These are phyloP conservation scores for Cosmorhoe ocellata DNA, from an alignment of 2,888 invertebrate species.

Conservation along the genomic window DNA sequence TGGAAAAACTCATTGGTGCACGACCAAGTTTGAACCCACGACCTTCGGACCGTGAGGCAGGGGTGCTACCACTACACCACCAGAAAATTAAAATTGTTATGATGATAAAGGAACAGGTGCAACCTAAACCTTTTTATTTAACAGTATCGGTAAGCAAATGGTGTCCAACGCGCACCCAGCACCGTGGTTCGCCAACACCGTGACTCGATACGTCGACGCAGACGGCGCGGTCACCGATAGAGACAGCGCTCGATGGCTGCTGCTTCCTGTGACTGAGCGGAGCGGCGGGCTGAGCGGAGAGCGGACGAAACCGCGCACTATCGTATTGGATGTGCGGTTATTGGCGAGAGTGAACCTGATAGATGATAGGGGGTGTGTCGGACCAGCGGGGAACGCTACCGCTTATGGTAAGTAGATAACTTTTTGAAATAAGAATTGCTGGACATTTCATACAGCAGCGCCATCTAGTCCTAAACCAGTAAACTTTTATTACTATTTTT, in stretches of 20 bases:
- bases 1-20: no score
- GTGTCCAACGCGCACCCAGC: conserved; percentile 63
- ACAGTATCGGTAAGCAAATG: conserved; percentile 71
- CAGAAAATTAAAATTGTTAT: no score
- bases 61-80: no score
- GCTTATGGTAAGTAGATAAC: conserved; percentile 57
- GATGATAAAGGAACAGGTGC: no score
- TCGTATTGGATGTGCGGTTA: conserved; percentile 56
- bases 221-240: conserved; percentile 52
- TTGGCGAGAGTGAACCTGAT: conserved; percentile 63
- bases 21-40: no score
- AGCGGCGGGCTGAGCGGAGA: conserved; percentile 34
- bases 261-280: conserved; percentile 55
- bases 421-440: background rate
- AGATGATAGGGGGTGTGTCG: conserved; percentile 66
- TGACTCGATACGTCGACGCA: conserved; percentile 48
- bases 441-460: no score
- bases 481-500: no score
- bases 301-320: conserved; percentile 32
- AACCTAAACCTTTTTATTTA: no score
- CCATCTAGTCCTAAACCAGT: no score
- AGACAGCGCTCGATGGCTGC: conserved; percentile 48
- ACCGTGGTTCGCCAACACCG: conserved; percentile 65
- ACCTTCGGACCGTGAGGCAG: no score
- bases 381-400: conserved; percentile 65